These are phyloP conservation scores for Phrynosoma platyrhinos DNA, from an alignment of 2,113 vertebrate species.

Conservation along the genomic window DNA sequence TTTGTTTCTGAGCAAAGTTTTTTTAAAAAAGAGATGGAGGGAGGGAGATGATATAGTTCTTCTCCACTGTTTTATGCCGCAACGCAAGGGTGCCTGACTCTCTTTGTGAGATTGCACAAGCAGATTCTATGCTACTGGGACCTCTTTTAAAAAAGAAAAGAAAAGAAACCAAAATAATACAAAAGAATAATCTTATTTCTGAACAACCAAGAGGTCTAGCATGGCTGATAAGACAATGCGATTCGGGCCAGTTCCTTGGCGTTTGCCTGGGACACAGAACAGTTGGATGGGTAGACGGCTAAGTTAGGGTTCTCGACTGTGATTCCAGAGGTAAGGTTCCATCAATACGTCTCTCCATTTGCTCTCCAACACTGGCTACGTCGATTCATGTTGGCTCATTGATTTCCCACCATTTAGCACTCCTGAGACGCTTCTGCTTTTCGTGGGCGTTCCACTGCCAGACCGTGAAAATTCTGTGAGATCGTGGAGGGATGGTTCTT, in stretches of 20 bases:
- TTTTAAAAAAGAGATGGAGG: constrained; percentile 70
- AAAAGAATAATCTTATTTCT: neutral
- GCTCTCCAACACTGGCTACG: constrained; percentile 88
- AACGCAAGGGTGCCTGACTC: constrained; percentile 76
- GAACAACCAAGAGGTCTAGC: constrained; percentile 75
- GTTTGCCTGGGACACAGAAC: constrained; percentile 75
- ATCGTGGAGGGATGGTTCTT: constrained; percentile 97
- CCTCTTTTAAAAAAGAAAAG: constrained; percentile 43
- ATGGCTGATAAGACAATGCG: constrained; percentile 75
- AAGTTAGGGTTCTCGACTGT: constrained; percentile 87
- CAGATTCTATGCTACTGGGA: constrained; percentile 76
- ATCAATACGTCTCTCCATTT: constrained; percentile 82
- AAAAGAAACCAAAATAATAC: no score
- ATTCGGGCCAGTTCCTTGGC: constrained; percentile 76
- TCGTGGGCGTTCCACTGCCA: constrained; percentile 97
- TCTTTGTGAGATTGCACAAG: constrained; percentile 74
- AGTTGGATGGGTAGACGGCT: constrained; percentile 84
- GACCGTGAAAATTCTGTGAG: constrained; percentile 98
- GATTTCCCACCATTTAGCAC: constrained; percentile 97
- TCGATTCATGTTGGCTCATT: constrained; percentile 97
- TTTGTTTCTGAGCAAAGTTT: constrained; percentile 77
- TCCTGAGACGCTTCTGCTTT: constrained; percentile 97
- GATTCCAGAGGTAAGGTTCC: constrained; percentile 88
- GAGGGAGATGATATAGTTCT: constrained; percentile 74
- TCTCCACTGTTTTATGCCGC: constrained; percentile 65